A percentile compares a stretch with the other conserved stretches of the same genome.
phyloP scores from a whole-genome alignment of 2,113 vertebrate genomes.

The Sarotherodon lohbergeri region DNA sequence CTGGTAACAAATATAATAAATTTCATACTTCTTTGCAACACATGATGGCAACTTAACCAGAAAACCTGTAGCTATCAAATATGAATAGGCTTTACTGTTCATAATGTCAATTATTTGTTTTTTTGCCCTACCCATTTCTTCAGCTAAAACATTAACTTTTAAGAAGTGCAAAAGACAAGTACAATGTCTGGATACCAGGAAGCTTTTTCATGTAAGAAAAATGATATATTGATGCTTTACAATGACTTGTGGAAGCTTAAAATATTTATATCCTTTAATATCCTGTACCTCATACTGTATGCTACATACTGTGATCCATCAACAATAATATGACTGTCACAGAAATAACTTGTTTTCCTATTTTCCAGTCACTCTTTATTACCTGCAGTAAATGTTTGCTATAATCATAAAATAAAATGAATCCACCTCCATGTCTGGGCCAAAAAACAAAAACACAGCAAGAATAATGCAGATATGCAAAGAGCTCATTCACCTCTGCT shows the following conservation, averaged over 20 bases:
- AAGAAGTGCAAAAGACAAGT: not conserved
- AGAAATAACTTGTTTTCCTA: not conserved
- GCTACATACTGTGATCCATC: not conserved
- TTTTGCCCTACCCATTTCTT: not conserved
- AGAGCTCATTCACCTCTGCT: not conserved
- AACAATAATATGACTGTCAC: not conserved
- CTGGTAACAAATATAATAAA: constrained; percentile 4
- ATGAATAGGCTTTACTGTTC: not conserved
- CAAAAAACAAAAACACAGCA: not conserved
- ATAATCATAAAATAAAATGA: not conserved
- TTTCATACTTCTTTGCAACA: not conserved
- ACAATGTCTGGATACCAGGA: not conserved
- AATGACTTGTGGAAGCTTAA: not conserved
- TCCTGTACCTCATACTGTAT: not conserved
- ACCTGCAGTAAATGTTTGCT: not conserved
- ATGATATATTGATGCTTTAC: not conserved
- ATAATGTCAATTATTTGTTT: not conserved
- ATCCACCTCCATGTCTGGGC: not conserved
- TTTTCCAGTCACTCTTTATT: not conserved
- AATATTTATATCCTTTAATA: not conserved
- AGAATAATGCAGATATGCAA: not conserved
- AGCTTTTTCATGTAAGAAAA: not conserved
- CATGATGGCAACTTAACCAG: not conserved
- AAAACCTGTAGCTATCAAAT: not conserved
- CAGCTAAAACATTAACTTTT: not conserved